Base-by-base conservation (phyloP, 37 sponge, comb jelly and placozoan genomes). In the Cladorhizidae sp. region DNA sequence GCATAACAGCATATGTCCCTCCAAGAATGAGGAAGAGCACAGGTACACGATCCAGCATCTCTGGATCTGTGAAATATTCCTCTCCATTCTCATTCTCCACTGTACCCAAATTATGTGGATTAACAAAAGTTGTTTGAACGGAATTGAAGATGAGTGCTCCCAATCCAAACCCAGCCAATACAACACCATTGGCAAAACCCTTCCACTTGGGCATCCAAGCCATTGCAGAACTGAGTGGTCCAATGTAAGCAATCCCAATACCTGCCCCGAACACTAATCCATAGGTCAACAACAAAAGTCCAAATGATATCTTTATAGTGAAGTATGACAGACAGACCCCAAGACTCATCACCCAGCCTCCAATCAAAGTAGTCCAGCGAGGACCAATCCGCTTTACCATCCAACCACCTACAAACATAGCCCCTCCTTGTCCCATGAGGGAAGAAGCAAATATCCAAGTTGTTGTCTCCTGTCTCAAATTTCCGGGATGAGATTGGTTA, bases 81-180 rank as follows among this genome's bases (percentile, higher is more conserved):
- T 80, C 72, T 14, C 37, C 35, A 25, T 49, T 49, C 11, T 62
- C 18, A 69, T 33, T 32, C 21, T 1, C 25, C 28, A 42, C 36
- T 18, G 80, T 20, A 8, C 11, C 38, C 0, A 83, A 26, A 42
- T 89, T 93, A 42, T 78, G 33, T 35, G 97, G 97, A 79, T 97
- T 97, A 21, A 97, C 74, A 41, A 61, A 91, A 18, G 22, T 72
- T 29, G 90, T 88, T 50, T 94, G 90, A 0, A 93, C 79, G 7
- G 86, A 70, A 70, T 72, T 84, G 65, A 93, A 91, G 0, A 93
- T 33, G 20, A 92, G 50, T n/a, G 90, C 87, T 22, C 97, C 95
- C n/a, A 89, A 40, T 0, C 94, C 97, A 71, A 84, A 93, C 0
- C 97, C 97, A 54, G 97, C 85, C 1, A 97, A 86, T 0, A 97